Conservation (phyloP, 2,888 invertebrate genomes). For the Drosophila rubida region DNA sequence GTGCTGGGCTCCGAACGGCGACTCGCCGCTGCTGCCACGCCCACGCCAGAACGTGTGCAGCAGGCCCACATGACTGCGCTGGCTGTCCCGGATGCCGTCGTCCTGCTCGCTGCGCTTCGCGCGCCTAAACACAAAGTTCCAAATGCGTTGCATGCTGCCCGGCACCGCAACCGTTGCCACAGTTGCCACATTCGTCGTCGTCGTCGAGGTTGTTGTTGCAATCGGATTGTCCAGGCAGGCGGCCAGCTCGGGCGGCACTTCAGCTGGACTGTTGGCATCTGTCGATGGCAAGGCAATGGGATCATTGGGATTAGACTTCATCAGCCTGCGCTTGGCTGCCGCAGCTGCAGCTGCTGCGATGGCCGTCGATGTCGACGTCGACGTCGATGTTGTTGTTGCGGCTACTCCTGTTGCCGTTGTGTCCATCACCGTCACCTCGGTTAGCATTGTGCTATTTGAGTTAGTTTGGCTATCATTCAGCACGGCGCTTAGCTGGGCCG, state of each 20-base stretch:
- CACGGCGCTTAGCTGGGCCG: constrained; percentile 65
- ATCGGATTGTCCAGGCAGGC: constrained; percentile 31
- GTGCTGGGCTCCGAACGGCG: constrained; percentile 79
- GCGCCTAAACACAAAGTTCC: constrained; percentile 74
- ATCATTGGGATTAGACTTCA: constrained; percentile 46
- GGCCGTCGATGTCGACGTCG: neutral
- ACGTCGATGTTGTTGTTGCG: constrained; percentile 7
- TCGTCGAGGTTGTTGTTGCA: constrained; percentile 9
- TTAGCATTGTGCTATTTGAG: constrained; percentile 67
- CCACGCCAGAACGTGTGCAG: constrained; percentile 79
- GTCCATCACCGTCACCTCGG: constrained; percentile 53
- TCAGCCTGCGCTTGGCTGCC: constrained; percentile 12
- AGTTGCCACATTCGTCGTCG: constrained; percentile 21
- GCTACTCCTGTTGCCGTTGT: constrained; percentile 14
- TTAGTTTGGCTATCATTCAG: constrained; percentile 63
- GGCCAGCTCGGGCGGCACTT: constrained; percentile 24
- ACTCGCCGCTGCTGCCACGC: constrained; percentile 47
- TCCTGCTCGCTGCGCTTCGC: constrained; percentile 42
- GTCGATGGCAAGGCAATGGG: constrained; percentile 57
- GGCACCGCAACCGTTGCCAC: constrained; percentile 6
- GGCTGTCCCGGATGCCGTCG: constrained; percentile 81
- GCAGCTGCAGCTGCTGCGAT: constrained; percentile 19
- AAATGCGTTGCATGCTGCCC: constrained; percentile 58
- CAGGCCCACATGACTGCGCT: constrained; percentile 83
- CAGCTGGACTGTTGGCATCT: constrained; percentile 47